Percentiles rank a stretch among this genome's conserved stretches.
Conservation (phyloP, 2,113 vertebrate genomes). For the Prionailurus bengalensis region DNA sequence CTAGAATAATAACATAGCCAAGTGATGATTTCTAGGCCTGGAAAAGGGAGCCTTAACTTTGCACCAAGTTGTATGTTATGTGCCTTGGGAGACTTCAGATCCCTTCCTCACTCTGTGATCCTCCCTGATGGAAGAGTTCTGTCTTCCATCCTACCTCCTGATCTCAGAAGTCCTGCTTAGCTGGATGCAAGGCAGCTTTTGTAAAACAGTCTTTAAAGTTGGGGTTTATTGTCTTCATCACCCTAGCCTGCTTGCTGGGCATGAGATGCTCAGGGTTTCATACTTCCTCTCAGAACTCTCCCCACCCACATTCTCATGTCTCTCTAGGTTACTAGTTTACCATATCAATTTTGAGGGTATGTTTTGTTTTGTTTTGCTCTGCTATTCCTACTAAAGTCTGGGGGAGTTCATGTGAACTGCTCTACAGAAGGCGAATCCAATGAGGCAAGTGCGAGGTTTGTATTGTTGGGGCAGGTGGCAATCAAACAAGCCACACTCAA, state of each 20-base stretch:
- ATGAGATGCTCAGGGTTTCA: background rate
- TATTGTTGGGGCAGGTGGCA: background rate
- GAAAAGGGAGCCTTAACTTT: background rate
- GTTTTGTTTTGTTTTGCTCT: background rate
- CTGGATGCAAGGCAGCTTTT: background rate
- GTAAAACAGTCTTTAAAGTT: background rate
- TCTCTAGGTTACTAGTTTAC: background rate
- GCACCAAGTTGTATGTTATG: background rate
- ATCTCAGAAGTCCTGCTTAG: background rate
- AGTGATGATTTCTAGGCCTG: background rate
- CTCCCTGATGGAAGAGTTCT: background rate
- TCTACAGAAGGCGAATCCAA: background rate
- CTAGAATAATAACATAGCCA: background rate
- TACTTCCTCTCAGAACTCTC: background rate
- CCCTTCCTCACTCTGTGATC: background rate
- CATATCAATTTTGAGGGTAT: background rate
- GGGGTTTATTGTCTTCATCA: background rate
- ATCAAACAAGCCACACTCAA: background rate
- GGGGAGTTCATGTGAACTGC: background rate
- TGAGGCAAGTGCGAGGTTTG: background rate
- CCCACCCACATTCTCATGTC: background rate
- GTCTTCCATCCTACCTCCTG: background rate
- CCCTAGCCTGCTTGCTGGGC: background rate
- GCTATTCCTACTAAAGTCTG: background rate
- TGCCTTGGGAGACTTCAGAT: background rate